phyloP scores from a whole-genome alignment of 2,113 vertebrate species.

The Vulpes lagopus region DNA sequence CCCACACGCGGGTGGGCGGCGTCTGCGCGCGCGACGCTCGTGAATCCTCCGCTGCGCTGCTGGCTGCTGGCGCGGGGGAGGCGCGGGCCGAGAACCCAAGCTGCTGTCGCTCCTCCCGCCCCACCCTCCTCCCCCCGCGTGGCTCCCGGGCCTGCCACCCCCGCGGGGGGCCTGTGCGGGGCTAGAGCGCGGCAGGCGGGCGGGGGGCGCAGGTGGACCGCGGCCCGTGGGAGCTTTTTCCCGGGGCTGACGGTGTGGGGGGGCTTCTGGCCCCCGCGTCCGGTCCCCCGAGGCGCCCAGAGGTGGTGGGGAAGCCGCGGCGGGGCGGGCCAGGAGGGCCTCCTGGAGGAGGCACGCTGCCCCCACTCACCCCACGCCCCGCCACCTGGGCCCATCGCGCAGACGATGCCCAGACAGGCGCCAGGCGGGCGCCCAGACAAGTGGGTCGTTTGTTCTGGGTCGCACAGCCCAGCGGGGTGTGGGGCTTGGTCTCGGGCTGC shows the following conservation, averaged over 20 bases:
- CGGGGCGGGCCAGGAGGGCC: not conserved
- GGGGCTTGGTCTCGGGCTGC: not conserved
- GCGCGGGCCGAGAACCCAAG: not conserved
- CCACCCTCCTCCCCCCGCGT: not conserved
- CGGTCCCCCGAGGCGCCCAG: not conserved
- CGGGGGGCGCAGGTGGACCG: not conserved
- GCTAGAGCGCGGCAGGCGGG: not conserved
- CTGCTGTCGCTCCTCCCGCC: not conserved
- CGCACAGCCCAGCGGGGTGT: not conserved
- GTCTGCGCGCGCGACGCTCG: not conserved
- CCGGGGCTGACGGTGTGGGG: not conserved
- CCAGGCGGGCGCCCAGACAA: not conserved
- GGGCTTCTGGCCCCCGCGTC: not conserved
- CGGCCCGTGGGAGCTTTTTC: not conserved
- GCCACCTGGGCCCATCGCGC: not conserved
- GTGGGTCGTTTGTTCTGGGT: too few relatives aligned
- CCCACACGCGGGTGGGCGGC: conserved; percentile 33
- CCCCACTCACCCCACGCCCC: not conserved
- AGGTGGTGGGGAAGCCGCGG: not conserved
- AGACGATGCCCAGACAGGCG: not conserved
- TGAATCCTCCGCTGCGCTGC: not conserved
- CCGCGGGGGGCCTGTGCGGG: not conserved
- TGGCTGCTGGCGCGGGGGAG: not conserved
- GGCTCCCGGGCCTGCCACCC: not conserved
- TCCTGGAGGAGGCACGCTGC: not conserved